These are phyloP conservation scores for Danionella cerebrum DNA, from an alignment of 2,113 vertebrate genomes.

Conservation along the genomic window DNA sequence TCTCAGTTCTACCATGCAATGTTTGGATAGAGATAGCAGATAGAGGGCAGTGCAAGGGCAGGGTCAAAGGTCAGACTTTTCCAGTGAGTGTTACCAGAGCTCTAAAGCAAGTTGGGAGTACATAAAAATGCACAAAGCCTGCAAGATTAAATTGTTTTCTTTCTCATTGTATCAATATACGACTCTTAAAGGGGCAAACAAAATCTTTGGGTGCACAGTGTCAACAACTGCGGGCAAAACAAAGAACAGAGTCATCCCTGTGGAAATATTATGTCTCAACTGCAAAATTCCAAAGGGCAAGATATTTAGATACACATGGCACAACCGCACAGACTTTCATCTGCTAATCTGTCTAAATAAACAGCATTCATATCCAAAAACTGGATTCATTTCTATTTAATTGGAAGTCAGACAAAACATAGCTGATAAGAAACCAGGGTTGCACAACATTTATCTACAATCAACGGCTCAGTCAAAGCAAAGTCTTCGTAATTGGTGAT, in stretches of 20 bases:
- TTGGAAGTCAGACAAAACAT: background rate
- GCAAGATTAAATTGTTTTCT: background rate
- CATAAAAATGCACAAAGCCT: background rate
- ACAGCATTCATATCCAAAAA: background rate
- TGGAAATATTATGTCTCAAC: background rate
- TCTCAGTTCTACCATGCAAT: background rate
- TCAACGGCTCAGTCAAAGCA: slow-evolving; percentile 1
- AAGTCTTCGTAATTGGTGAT: slow-evolving; percentile 1
- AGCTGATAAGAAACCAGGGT: slow-evolving; percentile 1
- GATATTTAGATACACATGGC: background rate
- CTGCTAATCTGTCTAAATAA: background rate
- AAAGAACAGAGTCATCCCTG: background rate
- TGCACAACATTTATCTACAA: slow-evolving; percentile 2
- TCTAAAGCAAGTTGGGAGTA: slow-evolving; percentile 7
- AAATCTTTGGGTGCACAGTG: background rate
- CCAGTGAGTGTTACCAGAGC: slow-evolving; percentile 34
- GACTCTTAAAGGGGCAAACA: background rate
- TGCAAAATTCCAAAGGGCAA: background rate
- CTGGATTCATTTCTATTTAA: background rate
- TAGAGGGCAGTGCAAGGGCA: background rate
- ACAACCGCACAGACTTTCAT: background rate
- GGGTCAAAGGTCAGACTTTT: slow-evolving; percentile 27
- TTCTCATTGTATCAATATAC: background rate
- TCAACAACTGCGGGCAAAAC: slow-evolving; percentile 6
- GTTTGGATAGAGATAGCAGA: slow-evolving; percentile 21